A percentile compares a stretch with the other conserved stretches of the same genome.
phyloP scores from a whole-genome alignment of 2,113 vertebrate genomes.

The Ophthalmolycus amberensis region DNA sequence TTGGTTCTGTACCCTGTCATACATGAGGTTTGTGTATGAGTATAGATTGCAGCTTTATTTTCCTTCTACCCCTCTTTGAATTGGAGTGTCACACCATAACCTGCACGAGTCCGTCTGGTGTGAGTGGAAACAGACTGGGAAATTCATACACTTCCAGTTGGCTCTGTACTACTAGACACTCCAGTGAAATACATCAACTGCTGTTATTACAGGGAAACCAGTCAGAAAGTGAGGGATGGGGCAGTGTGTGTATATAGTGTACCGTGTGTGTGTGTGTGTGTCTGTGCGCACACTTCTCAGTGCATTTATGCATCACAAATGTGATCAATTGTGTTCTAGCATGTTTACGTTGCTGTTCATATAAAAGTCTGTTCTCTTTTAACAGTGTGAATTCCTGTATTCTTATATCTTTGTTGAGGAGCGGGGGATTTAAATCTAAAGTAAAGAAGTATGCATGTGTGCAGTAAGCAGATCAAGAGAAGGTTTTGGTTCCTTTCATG shows the following conservation, averaged over 20 bases:
- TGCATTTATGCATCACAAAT: too few relatives aligned
- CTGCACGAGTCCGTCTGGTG: conserved; percentile 61
- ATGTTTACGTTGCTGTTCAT: neutral
- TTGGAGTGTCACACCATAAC: conserved; percentile 65
- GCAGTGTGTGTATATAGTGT: neutral
- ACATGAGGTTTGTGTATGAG: neutral
- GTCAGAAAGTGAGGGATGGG: neutral
- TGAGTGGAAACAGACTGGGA: conserved; percentile 65
- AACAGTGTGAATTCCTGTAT: conserved; percentile 2
- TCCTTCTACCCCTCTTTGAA: conserved; percentile 24
- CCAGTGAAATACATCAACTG: conserved; percentile 57
- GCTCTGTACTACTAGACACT: conserved; percentile 20
- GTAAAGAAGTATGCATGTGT: conserved; percentile 1
- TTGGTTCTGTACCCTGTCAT: neutral
- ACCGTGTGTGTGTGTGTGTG: neutral
- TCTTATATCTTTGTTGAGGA: neutral
- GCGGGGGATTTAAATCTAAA: conserved; percentile 6
- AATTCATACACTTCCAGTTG: conserved; percentile 44
- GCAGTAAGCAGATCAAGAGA: conserved; percentile 36
- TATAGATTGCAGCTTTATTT: conserved; percentile 33
- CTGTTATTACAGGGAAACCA: neutral
- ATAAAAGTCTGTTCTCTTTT: neutral
- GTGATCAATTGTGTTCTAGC: too few relatives aligned
- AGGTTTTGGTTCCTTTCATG: conserved; percentile 56
- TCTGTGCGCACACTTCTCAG: too few relatives aligned